Conservation (phyloP, 2,797 vertebrate genomes). For the Varecia variegata region DNA sequence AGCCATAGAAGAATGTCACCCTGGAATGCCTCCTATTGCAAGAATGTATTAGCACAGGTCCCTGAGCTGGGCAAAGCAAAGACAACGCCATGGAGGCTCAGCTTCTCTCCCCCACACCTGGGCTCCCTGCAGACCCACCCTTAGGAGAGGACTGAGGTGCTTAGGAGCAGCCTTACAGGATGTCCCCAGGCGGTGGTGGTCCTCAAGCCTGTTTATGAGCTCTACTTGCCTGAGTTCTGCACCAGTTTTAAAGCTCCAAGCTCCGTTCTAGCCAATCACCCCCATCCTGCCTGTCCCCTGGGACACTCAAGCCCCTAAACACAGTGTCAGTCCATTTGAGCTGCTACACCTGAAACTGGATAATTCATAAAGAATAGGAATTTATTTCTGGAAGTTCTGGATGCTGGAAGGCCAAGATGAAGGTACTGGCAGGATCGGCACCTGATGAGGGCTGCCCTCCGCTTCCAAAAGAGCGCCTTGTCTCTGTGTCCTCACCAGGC, state of each 20-base stretch:
- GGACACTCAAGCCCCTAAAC: not conserved
- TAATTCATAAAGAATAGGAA: not conserved
- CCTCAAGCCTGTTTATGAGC: not conserved
- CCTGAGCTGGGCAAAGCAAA: not conserved
- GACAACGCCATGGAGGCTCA: not conserved
- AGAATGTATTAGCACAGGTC: not conserved
- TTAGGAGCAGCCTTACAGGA: not conserved
- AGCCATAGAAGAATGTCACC: not conserved
- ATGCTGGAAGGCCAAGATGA: not conserved
- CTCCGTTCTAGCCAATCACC: not conserved
- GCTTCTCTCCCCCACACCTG: not conserved
- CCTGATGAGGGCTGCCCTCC: not conserved
- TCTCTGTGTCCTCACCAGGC: not conserved
- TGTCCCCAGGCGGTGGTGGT: accelerated
- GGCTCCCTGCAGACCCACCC: not conserved
- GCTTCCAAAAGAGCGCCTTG: not conserved
- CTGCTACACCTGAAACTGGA: not conserved
- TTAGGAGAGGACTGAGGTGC: not conserved
- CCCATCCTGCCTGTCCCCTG: not conserved
- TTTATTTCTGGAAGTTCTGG: not conserved
- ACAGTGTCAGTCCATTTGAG: not conserved
- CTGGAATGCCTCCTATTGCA: not conserved
- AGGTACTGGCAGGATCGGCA: not conserved
- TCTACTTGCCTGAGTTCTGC: not conserved
- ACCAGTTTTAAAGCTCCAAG: not conserved